Evolutionary conservation across 2,113 vertebrate species (phyloP), one percentile per base, ranked within the genome.

Genomic region (Aleadryas rufinucha): DNA sequence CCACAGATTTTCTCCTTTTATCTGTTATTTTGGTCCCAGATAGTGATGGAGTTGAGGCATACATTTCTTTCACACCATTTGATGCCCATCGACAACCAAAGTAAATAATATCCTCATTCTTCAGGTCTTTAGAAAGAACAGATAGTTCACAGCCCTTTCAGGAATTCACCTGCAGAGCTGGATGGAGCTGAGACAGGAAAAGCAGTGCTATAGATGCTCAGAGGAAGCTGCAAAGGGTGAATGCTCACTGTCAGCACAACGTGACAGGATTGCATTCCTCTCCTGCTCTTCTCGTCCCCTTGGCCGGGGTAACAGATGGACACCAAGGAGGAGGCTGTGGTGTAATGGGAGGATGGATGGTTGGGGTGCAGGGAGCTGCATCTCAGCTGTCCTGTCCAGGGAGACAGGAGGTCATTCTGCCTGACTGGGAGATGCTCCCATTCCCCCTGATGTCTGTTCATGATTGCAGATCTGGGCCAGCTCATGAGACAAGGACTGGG

Each of bases 11-110:
- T 93, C 87, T 84, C 85, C 95, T 93, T 97, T 97, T 94, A 96
- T 95, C 95, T 98, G 97, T 97, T 98, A 97, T 98, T 98, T 95
- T 97, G 97, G 97, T 97, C 96, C 95, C 90, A 96, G 97, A 97
- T 96, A 98, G 95, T 75, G 97, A 96, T 87, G 90, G 93, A 89
- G 77, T 92, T 87, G 84, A 98, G 97, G 97, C 98, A 96, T 86
- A 96, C 77, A 81, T 98, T 97, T 97, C 95, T 94, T 96, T 98
- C 97, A 94, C 95, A 83, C 59, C 89, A 65, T 95, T 82, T 96
- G 95, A 97, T 89, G 69, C 92, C 78, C 86, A 77, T 70, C 35
- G 35, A 87, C 95, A 96, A 84, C 86, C 54, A 85, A 97, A 97
- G 97, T 97, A 97, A 98, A 98, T 94, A 93, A 87, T 84, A 83